Evolutionary conservation across 1,140 invertebrate species (phyloP).

Genomic region (Trichonephila clavipes): DNA sequence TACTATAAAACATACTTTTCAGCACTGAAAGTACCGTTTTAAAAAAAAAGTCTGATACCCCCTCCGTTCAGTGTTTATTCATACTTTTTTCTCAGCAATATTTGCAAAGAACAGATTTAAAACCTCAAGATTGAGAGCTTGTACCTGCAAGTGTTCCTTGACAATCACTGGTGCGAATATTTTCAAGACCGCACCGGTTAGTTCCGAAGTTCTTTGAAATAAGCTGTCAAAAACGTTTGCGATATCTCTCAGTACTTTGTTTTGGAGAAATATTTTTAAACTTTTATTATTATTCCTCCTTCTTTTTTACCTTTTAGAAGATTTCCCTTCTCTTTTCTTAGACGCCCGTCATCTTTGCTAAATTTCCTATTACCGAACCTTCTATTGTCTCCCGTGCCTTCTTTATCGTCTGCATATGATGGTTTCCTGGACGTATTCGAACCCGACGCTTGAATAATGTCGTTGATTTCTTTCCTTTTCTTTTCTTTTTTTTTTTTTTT

Average conservation of each 20-base stretch:
- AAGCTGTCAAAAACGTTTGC: slow-evolving; percentile 66
- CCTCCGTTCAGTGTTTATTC: background rate
- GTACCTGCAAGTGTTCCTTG: slow-evolving; percentile 54
- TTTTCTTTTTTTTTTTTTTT: too few species aligned
- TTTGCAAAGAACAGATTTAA: background rate
- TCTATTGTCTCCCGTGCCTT: slow-evolving; percentile 60
- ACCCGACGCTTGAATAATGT: slow-evolving; percentile 58
- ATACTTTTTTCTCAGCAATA: background rate
- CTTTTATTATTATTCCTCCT: background rate
- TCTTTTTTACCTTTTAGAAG: slow-evolving; percentile 11
- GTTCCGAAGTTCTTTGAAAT: slow-evolving; percentile 55
- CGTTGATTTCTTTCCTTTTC: slow-evolving; percentile 2
- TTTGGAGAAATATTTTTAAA: slow-evolving; percentile 46
- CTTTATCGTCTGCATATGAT: slow-evolving; percentile 73
- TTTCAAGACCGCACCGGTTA: slow-evolving; percentile 28
- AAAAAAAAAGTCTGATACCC: too few species aligned
- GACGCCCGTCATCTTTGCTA: slow-evolving; percentile 40
- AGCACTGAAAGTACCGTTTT: too few species aligned
- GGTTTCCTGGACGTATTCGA: slow-evolving; percentile 45
- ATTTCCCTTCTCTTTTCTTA: slow-evolving; percentile 22
- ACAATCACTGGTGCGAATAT: slow-evolving; percentile 39
- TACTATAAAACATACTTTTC: too few species aligned
- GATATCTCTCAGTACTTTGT: slow-evolving; percentile 57
- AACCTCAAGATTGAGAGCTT: background rate
- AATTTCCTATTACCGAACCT: slow-evolving; percentile 69